Evolutionary conservation across 53 echinoderm and acorn worm species (phyloP).

Genomic region (Echinometra lucunter): DNA sequence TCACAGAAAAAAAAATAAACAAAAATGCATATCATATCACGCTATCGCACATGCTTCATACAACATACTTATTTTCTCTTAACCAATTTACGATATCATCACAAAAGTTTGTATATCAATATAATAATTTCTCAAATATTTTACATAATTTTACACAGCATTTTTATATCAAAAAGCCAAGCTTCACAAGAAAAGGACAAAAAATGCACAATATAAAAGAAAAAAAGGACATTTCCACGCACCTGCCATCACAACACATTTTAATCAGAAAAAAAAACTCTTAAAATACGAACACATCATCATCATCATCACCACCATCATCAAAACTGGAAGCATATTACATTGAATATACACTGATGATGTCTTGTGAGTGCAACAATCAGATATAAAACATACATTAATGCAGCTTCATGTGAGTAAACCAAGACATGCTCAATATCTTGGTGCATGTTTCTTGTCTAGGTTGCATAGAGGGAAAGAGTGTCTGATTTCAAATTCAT

Average conservation of each 20-base stretch:
- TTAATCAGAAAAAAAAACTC: slow-evolving; percentile 3
- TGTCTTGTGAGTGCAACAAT: background rate
- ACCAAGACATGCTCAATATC: background rate
- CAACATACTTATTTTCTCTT: background rate
- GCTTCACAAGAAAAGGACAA: slow-evolving; percentile 60
- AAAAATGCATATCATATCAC: slow-evolving; percentile 27
- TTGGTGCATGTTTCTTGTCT: background rate
- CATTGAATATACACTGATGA: slow-evolving; percentile 55
- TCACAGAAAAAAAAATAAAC: background rate
- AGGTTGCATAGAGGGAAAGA: slow-evolving; percentile 61
- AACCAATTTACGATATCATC: background rate
- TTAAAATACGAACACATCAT: background rate
- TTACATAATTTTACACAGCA: slow-evolving; percentile 62
- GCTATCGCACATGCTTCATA: slow-evolving; percentile 30
- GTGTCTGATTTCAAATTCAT: slow-evolving; percentile 56
- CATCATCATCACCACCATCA: slow-evolving; percentile 13
- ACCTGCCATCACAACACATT: slow-evolving; percentile 4
- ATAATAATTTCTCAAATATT: slow-evolving; percentile 69
- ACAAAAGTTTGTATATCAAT: slow-evolving; percentile 61
- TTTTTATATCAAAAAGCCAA: slow-evolving; percentile 61
- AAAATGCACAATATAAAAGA: slow-evolving; percentile 7
- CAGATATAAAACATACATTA: slow-evolving; percentile 34
- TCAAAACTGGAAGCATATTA: slow-evolving; percentile 64
- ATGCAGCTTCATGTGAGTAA: slow-evolving; percentile 28
- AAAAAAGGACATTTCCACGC: background rate